Base-by-base conservation (phyloP, 2,888 invertebrate genomes). In the Acanthosepion esculentum region DNA sequence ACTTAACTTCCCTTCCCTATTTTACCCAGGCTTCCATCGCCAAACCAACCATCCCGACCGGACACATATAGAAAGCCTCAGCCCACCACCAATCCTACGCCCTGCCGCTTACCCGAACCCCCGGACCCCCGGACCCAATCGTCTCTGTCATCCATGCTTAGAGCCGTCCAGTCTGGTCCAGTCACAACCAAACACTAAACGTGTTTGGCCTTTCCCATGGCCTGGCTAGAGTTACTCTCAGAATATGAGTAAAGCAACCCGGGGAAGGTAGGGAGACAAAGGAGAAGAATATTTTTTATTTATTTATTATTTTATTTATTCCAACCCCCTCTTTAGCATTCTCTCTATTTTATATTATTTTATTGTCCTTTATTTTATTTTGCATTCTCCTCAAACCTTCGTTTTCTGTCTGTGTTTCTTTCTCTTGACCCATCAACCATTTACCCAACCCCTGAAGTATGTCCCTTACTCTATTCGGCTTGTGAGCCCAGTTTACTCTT, bases 81-180 rank as follows among this genome's bases (percentile, higher is more conserved):
- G 23, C n/a, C 78, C 78, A 33, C 78, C n/a, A 15, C n/a, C 78
- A 33, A 78, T n/a, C 78, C 78, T 78, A 33, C n/a, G 33, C 18
- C n/a, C n/a, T 78, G 33, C n/a, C n/a, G n/a, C 18, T 78, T 78
- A n/a, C n/a, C 15, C 23, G 59, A 59, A 20, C 20, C 59, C 20
- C 59, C 20, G 23, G 23, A 33, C n/a, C 78, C 78, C n/a, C n/a
- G n/a, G 33, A 78, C 33, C 78, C 78, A 78, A 78, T 78, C 78
- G 78, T 78, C n/a, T n/a, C 78, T 78, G 78, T n/a, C 78, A 78
- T 78, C 78, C n/a, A n/a, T 12, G 78, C 78, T 78, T 78, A 78
- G 78, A 78, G 78, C 78, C 78, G n/a, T 78, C 78, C 78, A 78
- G 78, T 78, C 78, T 78, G 78, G 78, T 78, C 78, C n/a, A 78